A percentile compares a stretch with the other conserved stretches of the same genome.
These are phyloP conservation scores for Blastomussa wellsi DNA, from an alignment of 92 coral and sea anemone genomes.

Conservation along the genomic window DNA sequence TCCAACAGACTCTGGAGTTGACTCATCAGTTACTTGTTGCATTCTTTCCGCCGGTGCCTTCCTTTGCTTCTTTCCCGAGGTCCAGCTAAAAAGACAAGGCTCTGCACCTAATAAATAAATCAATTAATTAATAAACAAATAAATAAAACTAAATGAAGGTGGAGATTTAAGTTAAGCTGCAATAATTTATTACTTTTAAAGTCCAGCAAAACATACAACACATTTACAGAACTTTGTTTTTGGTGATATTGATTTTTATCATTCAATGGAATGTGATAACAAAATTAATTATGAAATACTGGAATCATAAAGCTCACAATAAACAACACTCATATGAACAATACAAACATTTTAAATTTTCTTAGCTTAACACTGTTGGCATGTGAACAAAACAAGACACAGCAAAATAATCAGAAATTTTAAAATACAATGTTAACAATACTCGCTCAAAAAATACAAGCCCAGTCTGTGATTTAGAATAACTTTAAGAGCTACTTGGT, in stretches of 20 bases:
- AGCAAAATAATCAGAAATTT: no score
- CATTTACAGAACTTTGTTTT: background rate
- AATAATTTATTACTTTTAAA: background rate
- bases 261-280: background rate
- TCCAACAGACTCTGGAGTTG: constrained; percentile 14
- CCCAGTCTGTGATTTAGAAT: no score
- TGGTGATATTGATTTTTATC: background rate
- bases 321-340: background rate
- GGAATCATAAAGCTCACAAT: background rate
- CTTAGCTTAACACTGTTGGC: background rate
- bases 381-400: background rate
- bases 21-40: constrained; percentile 11
- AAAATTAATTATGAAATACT: background rate
- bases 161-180: background rate
- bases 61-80: background rate
- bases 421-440: no score
- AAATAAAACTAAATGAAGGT: background rate
- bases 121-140: background rate
- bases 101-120: constrained; percentile 20
- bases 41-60: constrained; percentile 27
- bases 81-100: constrained; percentile 34
- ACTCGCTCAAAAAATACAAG: no score
- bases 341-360: no score
- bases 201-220: background rate
- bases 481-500: no score